Evolutionary conservation across 2,113 vertebrate species (phyloP), one percentile per base, ranked within the genome.

Genomic region (Centropus unirufus): DNA sequence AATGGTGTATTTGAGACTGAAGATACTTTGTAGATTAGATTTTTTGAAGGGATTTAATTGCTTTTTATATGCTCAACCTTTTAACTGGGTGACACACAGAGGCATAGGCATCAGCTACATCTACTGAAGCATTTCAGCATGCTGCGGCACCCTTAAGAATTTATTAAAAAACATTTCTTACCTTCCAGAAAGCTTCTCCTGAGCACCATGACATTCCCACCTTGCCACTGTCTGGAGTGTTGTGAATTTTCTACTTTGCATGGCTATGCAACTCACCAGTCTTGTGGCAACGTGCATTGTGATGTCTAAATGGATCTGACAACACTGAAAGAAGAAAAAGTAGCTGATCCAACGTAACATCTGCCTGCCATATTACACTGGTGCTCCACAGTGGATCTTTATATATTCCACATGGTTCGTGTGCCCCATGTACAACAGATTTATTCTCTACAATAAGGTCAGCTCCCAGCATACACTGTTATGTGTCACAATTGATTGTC

Each of bases 301-400:
- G 13, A 42, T 85, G 63, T 76, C 58, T 85, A 52, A 91, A 54
- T 14, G 76, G 70, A 94, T 62, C 69, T 89, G 73, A 89, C 82
- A 83, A 64, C 32, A 16, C 40, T 30, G 62, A 84, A 92, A 66
- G 62, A 49, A 92, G n/a, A 69, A 78, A 30, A 92, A 92, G 87
- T 42, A 84, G 52, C 32, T 70, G 39, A 75, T 84, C 51, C 79
- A 80, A 11, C 1, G 0, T 19, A 76, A 88, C 88, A 90, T 89
- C 93, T 94, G 87, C 74, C 64, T 89, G 90, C 87, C 84, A 78
- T 84, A 69, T 83, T 90, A 90, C 34, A 58, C 75, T 87, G 30
- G 54, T 46, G 30, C 59, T 93, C 82, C n/a, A 32, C 75, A 44
- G 69, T 36, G 64, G 30, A 83, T 92, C 79, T 93, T 67, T 78